These are phyloP conservation scores for Capreolus pygargus DNA, from an alignment of 2,113 vertebrate species.

Conservation along the genomic window DNA sequence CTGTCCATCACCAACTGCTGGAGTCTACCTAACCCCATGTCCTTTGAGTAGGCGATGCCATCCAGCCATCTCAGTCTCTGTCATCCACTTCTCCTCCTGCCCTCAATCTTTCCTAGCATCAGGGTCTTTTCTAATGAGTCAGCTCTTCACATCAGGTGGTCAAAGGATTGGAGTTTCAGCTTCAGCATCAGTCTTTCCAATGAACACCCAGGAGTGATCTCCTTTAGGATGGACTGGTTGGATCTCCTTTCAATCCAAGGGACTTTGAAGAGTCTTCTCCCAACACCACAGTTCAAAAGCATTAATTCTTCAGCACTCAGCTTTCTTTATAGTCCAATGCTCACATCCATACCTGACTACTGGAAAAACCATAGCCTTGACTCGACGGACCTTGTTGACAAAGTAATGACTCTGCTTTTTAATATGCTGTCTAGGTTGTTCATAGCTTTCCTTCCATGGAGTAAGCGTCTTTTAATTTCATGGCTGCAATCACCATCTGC, in stretches of 20 bases:
- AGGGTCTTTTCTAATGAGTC: background rate
- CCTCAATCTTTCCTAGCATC: background rate
- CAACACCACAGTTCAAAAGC: background rate
- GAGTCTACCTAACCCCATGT: background rate
- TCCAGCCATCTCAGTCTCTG: background rate
- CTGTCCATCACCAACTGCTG: background rate
- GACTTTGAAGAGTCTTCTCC: background rate
- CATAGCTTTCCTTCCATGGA: background rate
- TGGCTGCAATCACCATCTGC: background rate
- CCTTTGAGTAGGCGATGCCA: background rate
- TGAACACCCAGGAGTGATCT: background rate
- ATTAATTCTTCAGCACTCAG: background rate
- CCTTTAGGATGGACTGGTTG: background rate
- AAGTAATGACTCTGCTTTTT: background rate
- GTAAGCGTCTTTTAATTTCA: background rate
- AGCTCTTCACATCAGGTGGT: background rate
- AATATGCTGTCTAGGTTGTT: background rate
- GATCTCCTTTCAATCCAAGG: background rate
- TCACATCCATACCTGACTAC: background rate
- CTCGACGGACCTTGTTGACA: background rate
- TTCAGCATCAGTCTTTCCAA: background rate
- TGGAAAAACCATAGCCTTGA: background rate
- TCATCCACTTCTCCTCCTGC: accelerated
- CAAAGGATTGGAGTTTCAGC: background rate
- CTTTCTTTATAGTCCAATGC: background rate